Base-by-base conservation (phyloP, 2,113 vertebrate genomes). In the Tichodroma muraria region DNA sequence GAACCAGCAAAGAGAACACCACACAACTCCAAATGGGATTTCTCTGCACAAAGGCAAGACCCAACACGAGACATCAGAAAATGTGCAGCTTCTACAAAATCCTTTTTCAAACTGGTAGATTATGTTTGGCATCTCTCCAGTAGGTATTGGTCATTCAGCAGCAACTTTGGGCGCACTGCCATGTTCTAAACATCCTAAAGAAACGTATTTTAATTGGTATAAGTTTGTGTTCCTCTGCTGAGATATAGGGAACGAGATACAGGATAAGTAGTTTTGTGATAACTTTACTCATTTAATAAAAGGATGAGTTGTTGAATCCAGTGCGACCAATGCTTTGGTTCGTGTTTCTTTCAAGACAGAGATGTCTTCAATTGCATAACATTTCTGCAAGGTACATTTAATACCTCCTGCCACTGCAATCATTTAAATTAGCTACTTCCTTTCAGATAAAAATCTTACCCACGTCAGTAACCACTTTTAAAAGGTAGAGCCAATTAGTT, bases 311-410 rank as follows among this genome's bases (percentile, higher is more conserved):
- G 64, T 56, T 85, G 73, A 88, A 69, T 25, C 65, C 82, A 75
- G 27, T 3, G 45, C 0, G 5, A 45, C 13, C 3, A 2, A 64
- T 37, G 71, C 56, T 93, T 79, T 50, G 52, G 71, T 77, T 95
- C 79, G 38, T 35, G 63, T 54, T 72, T 65, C 81, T 80, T 73
- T 45, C 61, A 44, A 79, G 49, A 6, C 60, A 44, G 65, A 5
- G 20, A 66, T 37, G 40, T 86, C 84, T 93, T 57, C 77, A 50
- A 47, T 77, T 94, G 77, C 65, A 15, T 61, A 92, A 89, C 78
- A 72, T 88, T 94, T 85, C 95, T 93, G 77, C 30, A 72, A 95
- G 79, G 90, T 94, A 96, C 80, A 88, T 76, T 89, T 95, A 90
- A 95, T 84, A 65, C 70, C 88, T 82, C 61, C 77, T 47, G 64